Conservation (phyloP, 2,797 vertebrate species). For the Alauda arvensis region DNA sequence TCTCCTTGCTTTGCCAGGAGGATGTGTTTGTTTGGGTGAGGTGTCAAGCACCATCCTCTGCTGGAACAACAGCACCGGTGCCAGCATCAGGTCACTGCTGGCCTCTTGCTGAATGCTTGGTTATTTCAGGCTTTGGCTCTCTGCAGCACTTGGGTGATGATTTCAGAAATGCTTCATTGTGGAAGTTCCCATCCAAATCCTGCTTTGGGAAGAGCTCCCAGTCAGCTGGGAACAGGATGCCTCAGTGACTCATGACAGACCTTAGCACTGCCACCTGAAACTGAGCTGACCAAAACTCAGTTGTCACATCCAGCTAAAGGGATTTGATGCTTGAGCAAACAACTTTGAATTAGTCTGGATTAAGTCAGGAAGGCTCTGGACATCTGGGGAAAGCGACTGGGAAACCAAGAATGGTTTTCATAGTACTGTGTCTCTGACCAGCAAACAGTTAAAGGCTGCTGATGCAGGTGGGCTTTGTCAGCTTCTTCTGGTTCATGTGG, state of each 20-base stretch:
- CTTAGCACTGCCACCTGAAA: neutral
- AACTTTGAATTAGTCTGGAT: neutral
- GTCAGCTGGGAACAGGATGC: neutral
- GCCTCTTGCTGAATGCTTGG: neutral
- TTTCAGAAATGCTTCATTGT: fast-evolving
- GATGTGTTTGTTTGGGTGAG: constrained; percentile 16
- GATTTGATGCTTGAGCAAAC: neutral
- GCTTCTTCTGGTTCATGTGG: neutral
- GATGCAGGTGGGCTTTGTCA: neutral
- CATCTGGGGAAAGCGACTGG: neutral
- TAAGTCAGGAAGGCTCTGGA: neutral
- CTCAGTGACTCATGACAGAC: neutral
- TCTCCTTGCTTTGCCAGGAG: neutral
- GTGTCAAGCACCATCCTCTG: neutral
- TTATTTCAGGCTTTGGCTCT: neutral
- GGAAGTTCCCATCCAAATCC: neutral
- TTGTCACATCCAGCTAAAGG: neutral
- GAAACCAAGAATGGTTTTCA: neutral
- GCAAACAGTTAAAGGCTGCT: neutral
- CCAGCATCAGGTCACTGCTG: neutral
- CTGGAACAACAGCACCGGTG: neutral
- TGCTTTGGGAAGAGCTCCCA: neutral
- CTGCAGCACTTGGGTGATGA: neutral
- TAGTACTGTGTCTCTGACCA: neutral
- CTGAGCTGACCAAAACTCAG: neutral